These are phyloP conservation scores for Characodon lateralis DNA, from an alignment of 2,797 vertebrate genomes.

Conservation along the genomic window DNA sequence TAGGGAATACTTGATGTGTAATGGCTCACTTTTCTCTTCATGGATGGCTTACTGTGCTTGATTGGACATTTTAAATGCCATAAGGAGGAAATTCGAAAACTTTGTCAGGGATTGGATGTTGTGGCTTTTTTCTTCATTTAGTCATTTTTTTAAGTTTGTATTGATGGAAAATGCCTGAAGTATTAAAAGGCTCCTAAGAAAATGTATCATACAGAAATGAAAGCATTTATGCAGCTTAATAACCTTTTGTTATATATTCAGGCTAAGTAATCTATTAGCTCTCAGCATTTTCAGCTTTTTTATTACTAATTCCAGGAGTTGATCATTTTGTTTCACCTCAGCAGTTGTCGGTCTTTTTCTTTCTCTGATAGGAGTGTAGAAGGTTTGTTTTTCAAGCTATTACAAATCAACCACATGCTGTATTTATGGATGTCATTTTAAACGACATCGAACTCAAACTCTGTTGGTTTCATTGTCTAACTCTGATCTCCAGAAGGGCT, in stretches of 20 bases:
- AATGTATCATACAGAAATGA: constrained; percentile 1
- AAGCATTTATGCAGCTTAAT: constrained; percentile 4
- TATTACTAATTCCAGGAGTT: constrained; percentile 44
- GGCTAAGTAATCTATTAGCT: constrained; percentile 20
- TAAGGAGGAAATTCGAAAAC: constrained; percentile 2
- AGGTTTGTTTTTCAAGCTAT: constrained; percentile 63
- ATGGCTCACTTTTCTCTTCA: constrained; percentile 33
- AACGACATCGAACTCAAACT: constrained; percentile 55
- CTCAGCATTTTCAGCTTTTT: constrained; percentile 29
- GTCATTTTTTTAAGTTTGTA: background rate
- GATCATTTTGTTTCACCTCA: constrained; percentile 51
- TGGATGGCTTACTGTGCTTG: constrained; percentile 12
- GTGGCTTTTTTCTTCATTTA: background rate
- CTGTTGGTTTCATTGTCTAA: constrained; percentile 35
- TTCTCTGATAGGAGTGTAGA: constrained; percentile 43
- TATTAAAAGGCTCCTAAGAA: background rate
- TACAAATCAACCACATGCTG: constrained; percentile 61
- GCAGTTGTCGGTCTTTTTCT: constrained; percentile 29
- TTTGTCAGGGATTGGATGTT: constrained; percentile 2
- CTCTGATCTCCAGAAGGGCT: constrained; percentile 30
- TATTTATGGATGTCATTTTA: constrained; percentile 62
- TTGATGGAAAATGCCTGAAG: background rate
- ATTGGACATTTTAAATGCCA: constrained; percentile 20
- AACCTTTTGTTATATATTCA: constrained; percentile 12
- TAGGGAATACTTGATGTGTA: constrained; percentile 43